Conservation (phyloP, 2,113 vertebrate species). For the Podarcis muralis region DNA sequence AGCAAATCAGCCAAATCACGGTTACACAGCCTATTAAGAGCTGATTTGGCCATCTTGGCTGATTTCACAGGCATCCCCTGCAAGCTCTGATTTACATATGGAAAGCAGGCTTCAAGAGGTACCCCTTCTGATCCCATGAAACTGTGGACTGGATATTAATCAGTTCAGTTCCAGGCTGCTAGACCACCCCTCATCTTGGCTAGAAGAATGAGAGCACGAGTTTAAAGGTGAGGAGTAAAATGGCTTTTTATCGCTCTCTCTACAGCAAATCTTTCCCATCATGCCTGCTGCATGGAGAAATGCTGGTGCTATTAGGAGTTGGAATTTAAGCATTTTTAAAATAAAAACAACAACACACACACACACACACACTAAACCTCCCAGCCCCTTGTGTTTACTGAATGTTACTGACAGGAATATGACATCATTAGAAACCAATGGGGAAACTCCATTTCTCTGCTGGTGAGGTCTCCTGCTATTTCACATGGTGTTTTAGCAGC, state of each 20-base stretch:
- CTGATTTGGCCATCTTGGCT: neutral
- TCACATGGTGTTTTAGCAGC: neutral
- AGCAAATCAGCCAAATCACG: neutral
- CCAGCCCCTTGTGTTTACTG: neutral
- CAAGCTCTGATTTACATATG: neutral
- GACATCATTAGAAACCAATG: conserved; percentile 21
- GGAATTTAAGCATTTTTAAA: neutral
- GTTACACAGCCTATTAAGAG: neutral
- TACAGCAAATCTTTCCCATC: neutral
- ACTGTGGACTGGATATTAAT: neutral
- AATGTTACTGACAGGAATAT: neutral
- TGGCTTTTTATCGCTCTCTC: neutral
- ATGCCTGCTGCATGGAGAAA: neutral
- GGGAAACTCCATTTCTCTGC: neutral
- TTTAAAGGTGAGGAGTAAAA: neutral
- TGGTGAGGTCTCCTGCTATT: neutral
- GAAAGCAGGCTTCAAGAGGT: neutral
- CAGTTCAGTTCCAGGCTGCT: neutral
- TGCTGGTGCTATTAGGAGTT: neutral
- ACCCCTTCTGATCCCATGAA: neutral
- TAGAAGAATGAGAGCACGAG: neutral
- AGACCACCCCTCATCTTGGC: conserved; percentile 9
- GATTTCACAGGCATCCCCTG: neutral
- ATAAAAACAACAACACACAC: neutral
- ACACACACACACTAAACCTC: neutral